These are phyloP conservation scores for Capreolus pygargus DNA, from an alignment of 2,113 vertebrate species.

Conservation along the genomic window DNA sequence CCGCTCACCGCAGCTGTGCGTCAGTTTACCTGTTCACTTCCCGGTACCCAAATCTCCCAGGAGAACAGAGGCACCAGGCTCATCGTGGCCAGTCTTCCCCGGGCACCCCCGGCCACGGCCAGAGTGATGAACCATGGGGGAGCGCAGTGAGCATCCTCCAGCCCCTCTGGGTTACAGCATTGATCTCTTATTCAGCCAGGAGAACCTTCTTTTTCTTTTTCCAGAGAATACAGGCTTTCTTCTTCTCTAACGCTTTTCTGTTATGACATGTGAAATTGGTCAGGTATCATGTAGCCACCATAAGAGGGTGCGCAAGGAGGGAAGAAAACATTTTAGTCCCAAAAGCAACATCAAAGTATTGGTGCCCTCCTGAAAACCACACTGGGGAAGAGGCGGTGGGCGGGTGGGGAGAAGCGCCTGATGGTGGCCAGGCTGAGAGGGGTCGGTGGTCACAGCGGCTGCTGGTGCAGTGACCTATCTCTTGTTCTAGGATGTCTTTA, in stretches of 20 bases:
- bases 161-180: rapidly evolving
- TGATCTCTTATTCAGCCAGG: background rate
- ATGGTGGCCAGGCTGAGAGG: no score
- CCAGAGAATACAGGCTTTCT: background rate
- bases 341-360: background rate
- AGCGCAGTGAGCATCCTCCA: rapidly evolving
- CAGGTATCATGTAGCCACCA: background rate
- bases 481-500: slow-evolving; percentile 87
- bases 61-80: background rate
- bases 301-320: background rate
- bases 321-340: background rate
- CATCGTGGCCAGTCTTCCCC: rapidly evolving
- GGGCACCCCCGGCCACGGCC: background rate
- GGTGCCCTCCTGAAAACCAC: background rate
- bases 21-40: background rate
- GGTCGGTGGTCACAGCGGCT: rapidly evolving
- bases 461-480: background rate
- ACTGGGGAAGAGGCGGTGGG: rapidly evolving
- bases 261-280: background rate
- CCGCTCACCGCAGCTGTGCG: background rate
- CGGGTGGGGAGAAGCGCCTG: background rate
- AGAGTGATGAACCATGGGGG: background rate
- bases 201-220: background rate
- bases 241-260: background rate
- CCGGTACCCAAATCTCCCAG: background rate